These are phyloP conservation scores for Phylloscopus trochiloides DNA, from an alignment of 2,113 vertebrate species.

Conservation along the genomic window DNA sequence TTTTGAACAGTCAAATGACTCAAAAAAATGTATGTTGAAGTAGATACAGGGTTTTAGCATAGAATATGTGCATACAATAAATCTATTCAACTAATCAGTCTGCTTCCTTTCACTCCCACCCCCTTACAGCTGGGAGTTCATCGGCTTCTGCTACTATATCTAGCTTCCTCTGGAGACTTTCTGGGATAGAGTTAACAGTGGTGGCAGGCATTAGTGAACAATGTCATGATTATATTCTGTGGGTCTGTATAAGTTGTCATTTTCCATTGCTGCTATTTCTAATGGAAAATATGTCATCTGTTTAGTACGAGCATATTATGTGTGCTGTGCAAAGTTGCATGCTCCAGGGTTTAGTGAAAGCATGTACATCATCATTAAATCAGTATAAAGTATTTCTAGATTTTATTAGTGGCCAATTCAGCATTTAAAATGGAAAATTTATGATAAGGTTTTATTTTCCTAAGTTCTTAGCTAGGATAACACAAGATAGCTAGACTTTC, in stretches of 20 bases:
- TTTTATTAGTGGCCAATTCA: background rate
- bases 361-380: background rate
- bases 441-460: background rate
- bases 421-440: background rate
- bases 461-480: background rate
- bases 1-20: conserved; percentile 15
- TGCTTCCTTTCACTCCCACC: conserved; percentile 8
- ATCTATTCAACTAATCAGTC: background rate
- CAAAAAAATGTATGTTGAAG: conserved; percentile 22
- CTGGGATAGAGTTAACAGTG: background rate
- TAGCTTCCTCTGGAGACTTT: conserved; percentile 21
- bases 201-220: conserved; percentile 14
- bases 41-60: conserved; percentile 12
- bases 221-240: background rate
- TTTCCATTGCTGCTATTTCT: conserved; percentile 32
- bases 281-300: conserved; percentile 19
- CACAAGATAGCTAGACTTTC: background rate
- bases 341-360: background rate
- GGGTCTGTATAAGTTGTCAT: conserved; percentile 11
- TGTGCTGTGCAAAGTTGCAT: background rate
- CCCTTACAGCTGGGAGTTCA: conserved; percentile 30
- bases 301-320: background rate
- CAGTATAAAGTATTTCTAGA: background rate
- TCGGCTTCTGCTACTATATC: background rate
- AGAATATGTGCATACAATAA: conserved; percentile 2